A percentile compares a stretch with the other conserved stretches of the same genome.
phyloP scores from a whole-genome alignment of 2,797 vertebrate genomes.

The Argya squamiceps region DNA sequence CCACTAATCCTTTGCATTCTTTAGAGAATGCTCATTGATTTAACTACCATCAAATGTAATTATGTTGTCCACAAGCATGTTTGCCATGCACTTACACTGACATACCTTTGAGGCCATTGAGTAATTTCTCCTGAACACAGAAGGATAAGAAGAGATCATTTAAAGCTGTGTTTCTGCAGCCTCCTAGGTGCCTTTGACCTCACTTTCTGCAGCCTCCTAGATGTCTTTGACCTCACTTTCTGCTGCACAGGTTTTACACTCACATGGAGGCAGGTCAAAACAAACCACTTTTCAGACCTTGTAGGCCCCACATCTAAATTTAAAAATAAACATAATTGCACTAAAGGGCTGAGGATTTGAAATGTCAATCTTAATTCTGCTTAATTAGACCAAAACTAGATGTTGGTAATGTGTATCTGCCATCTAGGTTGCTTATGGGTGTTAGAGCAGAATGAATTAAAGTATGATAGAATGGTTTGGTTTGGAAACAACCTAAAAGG shows the following conservation, averaged over 20 bases:
- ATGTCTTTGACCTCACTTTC: neutral
- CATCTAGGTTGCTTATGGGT: neutral
- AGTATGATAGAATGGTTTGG: neutral
- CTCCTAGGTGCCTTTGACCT: neutral
- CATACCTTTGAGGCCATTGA: neutral
- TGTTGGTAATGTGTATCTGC: neutral
- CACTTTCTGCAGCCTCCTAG: neutral
- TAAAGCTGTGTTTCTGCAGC: neutral
- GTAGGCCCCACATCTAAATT: neutral
- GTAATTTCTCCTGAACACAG: neutral
- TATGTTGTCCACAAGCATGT: neutral
- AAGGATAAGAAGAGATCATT: neutral
- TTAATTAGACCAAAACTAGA: neutral
- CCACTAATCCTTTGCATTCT: conserved; percentile 52
- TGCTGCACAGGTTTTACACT: neutral
- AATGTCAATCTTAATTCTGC: neutral
- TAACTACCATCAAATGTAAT: conserved; percentile 36
- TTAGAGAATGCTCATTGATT: neutral
- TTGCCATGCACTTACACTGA: conserved; percentile 16
- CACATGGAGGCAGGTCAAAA: accelerated
- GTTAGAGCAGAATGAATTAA: neutral
- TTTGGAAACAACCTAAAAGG: neutral
- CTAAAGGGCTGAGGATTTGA: neutral
- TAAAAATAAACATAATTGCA: neutral
- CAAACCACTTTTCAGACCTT: neutral